phyloP scores from a whole-genome alignment of 2,888 invertebrate genomes.

The Rotaria magnacalcarata region DNA sequence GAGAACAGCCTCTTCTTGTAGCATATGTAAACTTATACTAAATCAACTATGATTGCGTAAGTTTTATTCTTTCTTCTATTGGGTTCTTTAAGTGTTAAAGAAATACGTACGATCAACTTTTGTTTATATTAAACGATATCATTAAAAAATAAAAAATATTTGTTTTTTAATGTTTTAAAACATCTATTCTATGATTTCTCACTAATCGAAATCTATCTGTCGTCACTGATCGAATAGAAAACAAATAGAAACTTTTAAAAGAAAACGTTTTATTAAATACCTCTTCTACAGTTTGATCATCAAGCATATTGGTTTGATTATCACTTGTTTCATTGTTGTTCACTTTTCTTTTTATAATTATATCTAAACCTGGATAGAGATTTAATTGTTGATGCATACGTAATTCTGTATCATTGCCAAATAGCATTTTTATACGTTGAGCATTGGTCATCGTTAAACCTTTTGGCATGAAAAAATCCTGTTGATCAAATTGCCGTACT shows the following conservation, averaged over 20 bases:
- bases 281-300: not conserved
- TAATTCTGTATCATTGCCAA: conserved; percentile 2
- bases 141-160: too few relatives aligned
- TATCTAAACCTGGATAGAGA: conserved; percentile 20
- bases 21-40: too few relatives aligned
- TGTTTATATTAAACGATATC: too few relatives aligned
- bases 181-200: too few relatives aligned
- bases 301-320: not conserved
- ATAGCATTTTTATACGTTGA: not conserved
- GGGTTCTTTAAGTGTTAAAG: too few relatives aligned
- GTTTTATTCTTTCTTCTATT: too few relatives aligned
- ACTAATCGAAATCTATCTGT: too few relatives aligned
- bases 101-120: too few relatives aligned
- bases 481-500: not conserved
- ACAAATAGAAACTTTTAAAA: not conserved
- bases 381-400: conserved; percentile 21
- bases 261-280: not conserved
- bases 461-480: not conserved
- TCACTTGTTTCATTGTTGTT: not conserved
- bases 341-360: not conserved
- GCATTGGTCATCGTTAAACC: not conserved
- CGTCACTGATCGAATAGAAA: too few relatives aligned
- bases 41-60: too few relatives aligned
- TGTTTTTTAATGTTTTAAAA: too few relatives aligned
- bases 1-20: too few relatives aligned